These are phyloP conservation scores for Drosophila arawakana DNA, from an alignment of 1,140 invertebrate genomes.

Conservation along the genomic window DNA sequence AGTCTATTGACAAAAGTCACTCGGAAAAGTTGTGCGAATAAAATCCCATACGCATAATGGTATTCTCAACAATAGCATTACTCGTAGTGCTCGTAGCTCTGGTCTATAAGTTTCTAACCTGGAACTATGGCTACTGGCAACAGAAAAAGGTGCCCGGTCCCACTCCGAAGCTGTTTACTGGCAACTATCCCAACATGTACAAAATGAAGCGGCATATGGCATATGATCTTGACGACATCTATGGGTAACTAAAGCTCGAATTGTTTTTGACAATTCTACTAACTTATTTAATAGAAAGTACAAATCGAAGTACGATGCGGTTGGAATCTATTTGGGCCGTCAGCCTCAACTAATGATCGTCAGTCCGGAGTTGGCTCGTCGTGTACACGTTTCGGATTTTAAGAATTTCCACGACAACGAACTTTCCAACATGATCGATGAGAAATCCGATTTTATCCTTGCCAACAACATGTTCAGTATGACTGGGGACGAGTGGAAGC, in stretches of 20 bases:
- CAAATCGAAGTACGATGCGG: constrained; percentile 66
- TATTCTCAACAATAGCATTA: constrained; percentile 45
- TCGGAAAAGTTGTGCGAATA: not conserved
- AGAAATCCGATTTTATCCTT: constrained; percentile 84
- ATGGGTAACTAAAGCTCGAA: constrained; percentile 39
- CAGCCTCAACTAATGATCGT: constrained; percentile 83
- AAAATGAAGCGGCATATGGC: constrained; percentile 48
- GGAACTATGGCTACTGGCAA: constrained; percentile 79
- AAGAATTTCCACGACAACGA: constrained; percentile 84
- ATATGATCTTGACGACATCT: constrained; percentile 64
- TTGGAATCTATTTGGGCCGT: constrained; percentile 62
- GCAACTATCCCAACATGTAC: constrained; percentile 61
- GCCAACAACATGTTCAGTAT: constrained; percentile 84
- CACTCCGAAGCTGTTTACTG: constrained; percentile 63
- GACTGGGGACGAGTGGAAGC: constrained; percentile 86
- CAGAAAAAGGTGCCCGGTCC: constrained; percentile 71
- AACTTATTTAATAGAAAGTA: constrained; percentile 44
- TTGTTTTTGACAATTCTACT: not conserved
- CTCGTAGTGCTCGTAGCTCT: constrained; percentile 23
- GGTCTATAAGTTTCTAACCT: constrained; percentile 73
- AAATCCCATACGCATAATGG: constrained; percentile 25
- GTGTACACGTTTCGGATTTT: constrained; percentile 85
- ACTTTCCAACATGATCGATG: constrained; percentile 52
- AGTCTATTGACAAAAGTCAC: not conserved
- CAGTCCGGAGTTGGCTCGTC: constrained; percentile 85